Percentiles rank a stretch among this genome's conserved stretches.
Conservation (phyloP, 2,888 invertebrate genomes). For the Spisula subtruncata region DNA sequence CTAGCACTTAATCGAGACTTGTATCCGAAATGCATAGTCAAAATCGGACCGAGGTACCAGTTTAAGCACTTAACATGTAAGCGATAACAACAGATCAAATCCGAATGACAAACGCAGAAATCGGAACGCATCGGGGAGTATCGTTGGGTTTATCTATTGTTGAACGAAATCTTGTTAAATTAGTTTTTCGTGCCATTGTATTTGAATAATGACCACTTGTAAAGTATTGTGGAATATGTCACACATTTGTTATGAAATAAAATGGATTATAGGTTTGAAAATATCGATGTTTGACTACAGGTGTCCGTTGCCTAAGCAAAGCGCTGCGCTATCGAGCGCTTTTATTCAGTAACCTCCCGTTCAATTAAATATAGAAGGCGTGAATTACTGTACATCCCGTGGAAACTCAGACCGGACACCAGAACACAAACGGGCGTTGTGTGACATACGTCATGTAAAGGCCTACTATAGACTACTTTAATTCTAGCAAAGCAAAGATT, state of each 20-base stretch:
- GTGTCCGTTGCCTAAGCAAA: no score
- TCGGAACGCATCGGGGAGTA: background rate
- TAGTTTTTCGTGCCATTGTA: background rate
- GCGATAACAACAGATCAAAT: background rate
- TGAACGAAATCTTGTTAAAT: background rate
- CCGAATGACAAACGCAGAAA: conserved; percentile 12
- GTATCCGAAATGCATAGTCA: no score
- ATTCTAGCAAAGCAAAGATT: no score
- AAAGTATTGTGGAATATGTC: background rate
- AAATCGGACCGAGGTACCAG: no score
- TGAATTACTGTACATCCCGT: no score
- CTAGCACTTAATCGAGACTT: background rate
- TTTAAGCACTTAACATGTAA: no score
- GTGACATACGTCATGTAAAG: no score
- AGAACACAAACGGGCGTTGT: no score
- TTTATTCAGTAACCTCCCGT: background rate
- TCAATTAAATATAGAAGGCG: no score
- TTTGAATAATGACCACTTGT: background rate
- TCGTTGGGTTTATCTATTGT: background rate
- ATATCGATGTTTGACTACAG: background rate
- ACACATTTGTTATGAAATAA: background rate
- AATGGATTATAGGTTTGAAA: background rate
- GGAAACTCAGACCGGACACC: no score
- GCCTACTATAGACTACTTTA: no score
- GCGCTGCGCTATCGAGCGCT: no score